Conservation (phyloP, 2,797 vertebrate species). For the Pachyuromys duprasi region DNA sequence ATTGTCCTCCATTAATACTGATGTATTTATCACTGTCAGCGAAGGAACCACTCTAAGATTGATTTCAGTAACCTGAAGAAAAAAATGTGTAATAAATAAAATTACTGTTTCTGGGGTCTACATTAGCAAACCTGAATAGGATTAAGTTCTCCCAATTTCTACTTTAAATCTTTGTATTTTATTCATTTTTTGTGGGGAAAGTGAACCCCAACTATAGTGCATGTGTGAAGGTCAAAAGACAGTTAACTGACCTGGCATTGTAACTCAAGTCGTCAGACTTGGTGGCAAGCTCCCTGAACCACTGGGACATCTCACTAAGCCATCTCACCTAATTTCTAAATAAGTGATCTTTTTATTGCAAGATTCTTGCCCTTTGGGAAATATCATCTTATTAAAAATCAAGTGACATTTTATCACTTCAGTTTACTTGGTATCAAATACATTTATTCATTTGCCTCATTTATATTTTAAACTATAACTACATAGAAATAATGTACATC, state of each 20-base stretch:
- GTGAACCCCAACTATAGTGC: neutral
- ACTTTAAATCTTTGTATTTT: neutral
- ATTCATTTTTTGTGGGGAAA: neutral
- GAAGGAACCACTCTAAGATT: neutral
- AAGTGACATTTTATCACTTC: neutral
- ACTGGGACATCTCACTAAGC: neutral
- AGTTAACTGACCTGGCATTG: neutral
- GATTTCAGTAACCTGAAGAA: neutral
- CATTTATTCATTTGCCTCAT: neutral
- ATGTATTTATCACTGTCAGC: slow-evolving; percentile 54
- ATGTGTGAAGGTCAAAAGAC: neutral
- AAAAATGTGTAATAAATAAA: neutral
- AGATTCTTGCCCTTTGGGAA: rapidly evolving
- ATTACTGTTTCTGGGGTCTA: neutral
- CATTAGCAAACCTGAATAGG: neutral
- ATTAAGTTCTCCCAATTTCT: neutral
- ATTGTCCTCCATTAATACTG: slow-evolving; percentile 32
- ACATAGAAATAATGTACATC: neutral
- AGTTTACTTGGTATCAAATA: neutral
- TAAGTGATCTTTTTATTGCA: neutral
- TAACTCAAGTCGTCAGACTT: neutral
- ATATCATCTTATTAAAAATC: neutral
- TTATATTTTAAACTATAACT: neutral
- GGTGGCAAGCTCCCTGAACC: neutral
- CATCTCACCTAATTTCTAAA: neutral